Evolutionary conservation across 2,888 invertebrate genomes (phyloP), one percentile per base, ranked within the genome.

Genomic region (Amphiduros pacificus): DNA sequence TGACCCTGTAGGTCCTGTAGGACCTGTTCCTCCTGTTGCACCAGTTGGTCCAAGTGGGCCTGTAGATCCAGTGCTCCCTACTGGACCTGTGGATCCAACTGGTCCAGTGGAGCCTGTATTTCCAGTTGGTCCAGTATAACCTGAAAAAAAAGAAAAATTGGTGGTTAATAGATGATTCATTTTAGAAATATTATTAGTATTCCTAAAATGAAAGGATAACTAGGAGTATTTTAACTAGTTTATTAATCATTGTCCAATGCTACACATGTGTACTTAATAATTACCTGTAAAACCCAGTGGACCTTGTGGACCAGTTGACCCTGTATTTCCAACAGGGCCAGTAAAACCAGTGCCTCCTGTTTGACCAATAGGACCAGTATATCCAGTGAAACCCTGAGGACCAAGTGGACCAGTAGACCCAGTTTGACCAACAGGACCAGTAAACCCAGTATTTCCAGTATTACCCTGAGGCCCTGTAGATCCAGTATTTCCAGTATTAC

Each of bases 311-410:
- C 59, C 59, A 53, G 56, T 49, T 22, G n/a, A n/a, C n/a, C 56
- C 56, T 26, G 56, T 56, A 2, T 9, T 41, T 17, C 56, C 56
- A 31, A 49, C 31, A 27, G 20, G 52, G 3, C 63, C 63, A 40
- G 48, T 50, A 5, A 29, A 41, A 36, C 63, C 63, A 27, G 56
- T 61, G 20, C 41, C 44, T 44, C 63, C 63, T 26, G 56, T 40
- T 11, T 52, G 52, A 52, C 63, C 63, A 5, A n/a, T n/a, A n/a
- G 32, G 32, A 53, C 54, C 54, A 53, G 31, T 53, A 28, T 28
- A 53, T 28, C 54, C 54, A 14, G 31, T 53, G 54, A 31, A 29
- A 22, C 54, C 54, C 20, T 29, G 32, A 31, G 29, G 29, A 14
- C 54, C 54, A 14, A n/a, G n/a, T 17, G n/a, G 22, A 20, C 54